Evolutionary conservation across 2,113 vertebrate genomes (phyloP), one percentile per base, ranked within the genome.

Genomic region (Pampusana beccarii): DNA sequence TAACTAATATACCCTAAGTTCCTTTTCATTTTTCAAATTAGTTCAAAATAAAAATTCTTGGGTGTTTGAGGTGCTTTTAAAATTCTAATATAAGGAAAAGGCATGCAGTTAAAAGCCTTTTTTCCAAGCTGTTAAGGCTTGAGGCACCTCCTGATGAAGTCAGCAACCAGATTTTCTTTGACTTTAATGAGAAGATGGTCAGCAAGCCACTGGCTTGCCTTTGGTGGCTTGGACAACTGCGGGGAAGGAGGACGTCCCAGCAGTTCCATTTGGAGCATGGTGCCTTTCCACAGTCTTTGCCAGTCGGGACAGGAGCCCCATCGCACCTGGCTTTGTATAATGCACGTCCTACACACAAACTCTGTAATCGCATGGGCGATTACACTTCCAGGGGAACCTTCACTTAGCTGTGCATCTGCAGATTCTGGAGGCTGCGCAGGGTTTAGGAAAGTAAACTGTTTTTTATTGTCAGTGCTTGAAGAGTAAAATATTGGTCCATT

Each of bases 311-410:
- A 82, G 3, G 3, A 44, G 18, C 44, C 29, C 15, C 11, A 16
- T 61, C 40, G 26, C 2, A 0, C 28, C n/a, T 73, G 77, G 56
- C n/a, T 91, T 48, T 40, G 71, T 67, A 18, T 16, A 15, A 46
- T 7, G n/a, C 16, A 6, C 1, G 0, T 64, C 26, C 44, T 15
- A 0, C 21, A 0, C 11, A 8, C 20, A 33, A 8, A 23, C 72
- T 40, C 71, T 48, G 64, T 10, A 4, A 24, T 38, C 67, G 12
- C 25, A 3, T 1, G 60, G 53, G 2, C 17, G 67, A 4, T 21
- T 46, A 7, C 46, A 1, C n/a, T 36, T 14, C 57, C 64, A 77
- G 75, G 58, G n/a, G 17, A 16, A 5, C 44, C 50, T 48, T 48
- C 36, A 2, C 29, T 67, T 38, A n/a, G 34, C 64, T 56, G 61